Evolutionary conservation across 1,140 invertebrate genomes (phyloP).

Genomic region (Melitaea cinxia): DNA sequence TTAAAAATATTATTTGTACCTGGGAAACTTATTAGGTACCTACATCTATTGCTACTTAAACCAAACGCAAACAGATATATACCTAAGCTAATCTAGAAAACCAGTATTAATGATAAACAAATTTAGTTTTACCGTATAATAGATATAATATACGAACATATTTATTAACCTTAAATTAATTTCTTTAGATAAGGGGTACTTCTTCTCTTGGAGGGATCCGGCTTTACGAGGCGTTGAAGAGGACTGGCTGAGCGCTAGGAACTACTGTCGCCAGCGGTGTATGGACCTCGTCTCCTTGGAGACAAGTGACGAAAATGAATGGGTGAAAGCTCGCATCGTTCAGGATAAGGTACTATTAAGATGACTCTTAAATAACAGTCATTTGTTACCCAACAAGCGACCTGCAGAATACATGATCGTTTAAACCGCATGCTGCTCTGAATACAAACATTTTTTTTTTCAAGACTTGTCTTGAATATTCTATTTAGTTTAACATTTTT

Average conservation of each 20-base stretch:
- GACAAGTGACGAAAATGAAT: conserved; percentile 91
- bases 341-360: conserved; percentile 85
- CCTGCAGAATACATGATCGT: not conserved
- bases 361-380: not conserved
- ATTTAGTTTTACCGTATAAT: too few relatives aligned
- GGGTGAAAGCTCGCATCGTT: conserved; percentile 89
- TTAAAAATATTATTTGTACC: too few relatives aligned
- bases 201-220: conserved; percentile 92
- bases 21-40: too few relatives aligned
- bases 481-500: not conserved
- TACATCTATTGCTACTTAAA: too few relatives aligned
- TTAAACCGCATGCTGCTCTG: not conserved
- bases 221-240: conserved; percentile 86
- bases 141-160: too few relatives aligned
- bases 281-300: conserved; percentile 93
- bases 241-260: conserved; percentile 91
- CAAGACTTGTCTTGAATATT: not conserved
- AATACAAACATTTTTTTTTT: conserved; percentile 1
- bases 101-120: not conserved
- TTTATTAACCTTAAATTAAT: conserved; percentile 7
- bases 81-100: too few relatives aligned
- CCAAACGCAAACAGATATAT: too few relatives aligned
- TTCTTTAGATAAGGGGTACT: conserved; percentile 89
- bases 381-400: not conserved
- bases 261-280: conserved; percentile 91